These are phyloP conservation scores for Channa argus DNA, from an alignment of 2,113 vertebrate species.

Conservation along the genomic window DNA sequence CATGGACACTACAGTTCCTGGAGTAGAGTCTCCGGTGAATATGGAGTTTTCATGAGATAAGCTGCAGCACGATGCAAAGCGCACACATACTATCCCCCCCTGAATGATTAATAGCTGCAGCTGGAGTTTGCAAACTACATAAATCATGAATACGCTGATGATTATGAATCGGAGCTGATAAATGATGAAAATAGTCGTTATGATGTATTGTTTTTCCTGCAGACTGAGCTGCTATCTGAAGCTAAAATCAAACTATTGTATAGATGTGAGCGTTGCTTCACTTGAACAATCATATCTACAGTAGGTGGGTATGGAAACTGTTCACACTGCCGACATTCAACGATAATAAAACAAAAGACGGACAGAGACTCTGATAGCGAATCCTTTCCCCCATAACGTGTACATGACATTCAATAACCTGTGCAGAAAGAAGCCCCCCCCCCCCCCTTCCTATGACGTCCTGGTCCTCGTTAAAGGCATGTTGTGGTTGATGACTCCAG, in stretches of 20 bases:
- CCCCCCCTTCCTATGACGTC: not conserved
- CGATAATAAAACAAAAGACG: constrained; percentile 20
- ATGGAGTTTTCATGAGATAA: not conserved
- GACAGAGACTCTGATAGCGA: constrained; percentile 28
- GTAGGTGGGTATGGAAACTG: constrained; percentile 25
- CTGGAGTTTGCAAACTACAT: not conserved
- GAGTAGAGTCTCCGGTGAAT: constrained; percentile 9
- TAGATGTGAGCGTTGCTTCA: constrained; percentile 69
- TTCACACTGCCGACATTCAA: constrained; percentile 51
- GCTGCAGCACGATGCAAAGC: constrained; percentile 16
- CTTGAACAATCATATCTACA: constrained; percentile 67
- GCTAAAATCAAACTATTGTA: constrained; percentile 12
- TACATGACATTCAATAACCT: constrained; percentile 59
- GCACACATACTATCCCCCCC: not conserved
- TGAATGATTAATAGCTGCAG: constrained; percentile 17
- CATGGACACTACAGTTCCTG: not conserved
- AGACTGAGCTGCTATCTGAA: not conserved
- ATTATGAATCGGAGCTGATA: not conserved
- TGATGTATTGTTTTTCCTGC: constrained; percentile 6
- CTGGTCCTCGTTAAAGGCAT: not conserved
- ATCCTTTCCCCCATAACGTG: constrained; percentile 15
- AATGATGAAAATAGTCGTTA: not conserved
- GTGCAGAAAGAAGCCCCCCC: constrained; percentile 30
- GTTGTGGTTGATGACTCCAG: constrained; percentile 1
- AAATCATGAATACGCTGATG: too few relatives aligned